phyloP scores from a whole-genome alignment of 2,113 vertebrate species.

The Empidonax traillii region DNA sequence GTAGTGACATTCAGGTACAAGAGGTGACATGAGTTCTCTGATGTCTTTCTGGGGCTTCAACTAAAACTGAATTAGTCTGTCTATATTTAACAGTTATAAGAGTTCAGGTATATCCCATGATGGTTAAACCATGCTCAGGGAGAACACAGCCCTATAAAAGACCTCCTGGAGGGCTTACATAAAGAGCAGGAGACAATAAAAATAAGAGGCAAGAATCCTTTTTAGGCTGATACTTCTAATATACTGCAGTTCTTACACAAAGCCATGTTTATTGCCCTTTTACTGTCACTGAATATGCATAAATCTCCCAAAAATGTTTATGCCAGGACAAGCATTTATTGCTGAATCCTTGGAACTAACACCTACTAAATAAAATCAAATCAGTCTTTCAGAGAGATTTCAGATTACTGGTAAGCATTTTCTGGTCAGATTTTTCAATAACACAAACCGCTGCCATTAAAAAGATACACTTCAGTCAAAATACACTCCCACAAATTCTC shows the following conservation, averaged over 20 bases:
- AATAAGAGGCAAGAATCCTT: not conserved
- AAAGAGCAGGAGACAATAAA: not conserved
- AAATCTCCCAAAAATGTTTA: conserved; percentile 34
- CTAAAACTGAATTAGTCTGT: not conserved
- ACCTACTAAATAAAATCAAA: not conserved
- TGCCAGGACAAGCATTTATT: conserved; percentile 43
- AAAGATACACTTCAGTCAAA: not conserved
- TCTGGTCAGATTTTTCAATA: not conserved
- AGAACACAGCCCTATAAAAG: not conserved
- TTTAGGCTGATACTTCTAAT: not conserved
- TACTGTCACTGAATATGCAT: conserved; percentile 23
- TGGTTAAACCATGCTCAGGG: not conserved
- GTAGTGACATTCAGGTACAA: not conserved
- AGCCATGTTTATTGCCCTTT: not conserved
- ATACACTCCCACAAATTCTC: not conserved
- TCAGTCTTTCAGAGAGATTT: not conserved
- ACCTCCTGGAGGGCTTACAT: not conserved
- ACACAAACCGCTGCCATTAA: not conserved
- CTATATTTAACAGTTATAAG: not conserved
- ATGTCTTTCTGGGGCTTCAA: not conserved
- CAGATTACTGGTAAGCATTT: not conserved
- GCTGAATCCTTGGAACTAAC: not conserved
- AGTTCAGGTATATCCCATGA: not conserved
- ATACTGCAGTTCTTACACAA: not conserved
- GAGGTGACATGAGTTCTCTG: not conserved